Evolutionary conservation across 2,113 vertebrate genomes (phyloP).

Genomic region (Pungitius pungitius): DNA sequence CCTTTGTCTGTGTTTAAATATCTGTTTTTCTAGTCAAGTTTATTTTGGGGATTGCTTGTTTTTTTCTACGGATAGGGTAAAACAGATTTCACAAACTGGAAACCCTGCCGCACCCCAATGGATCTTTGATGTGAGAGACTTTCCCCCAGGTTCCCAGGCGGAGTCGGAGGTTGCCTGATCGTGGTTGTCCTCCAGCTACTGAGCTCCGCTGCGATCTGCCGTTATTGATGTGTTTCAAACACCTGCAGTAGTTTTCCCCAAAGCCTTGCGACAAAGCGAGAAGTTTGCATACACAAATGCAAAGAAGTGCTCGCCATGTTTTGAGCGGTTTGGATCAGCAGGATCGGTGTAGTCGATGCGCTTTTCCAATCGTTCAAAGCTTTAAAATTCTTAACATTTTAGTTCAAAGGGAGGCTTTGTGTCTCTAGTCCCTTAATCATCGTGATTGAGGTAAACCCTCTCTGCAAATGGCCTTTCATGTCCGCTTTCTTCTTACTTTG

Average conservation of each 20-base stretch:
- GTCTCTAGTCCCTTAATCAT: slow-evolving; percentile 26
- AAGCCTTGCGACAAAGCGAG: slow-evolving; percentile 53
- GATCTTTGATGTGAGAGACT: slow-evolving; percentile 64
- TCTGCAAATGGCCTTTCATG: slow-evolving; percentile 13
- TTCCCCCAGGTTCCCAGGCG: slow-evolving; percentile 56
- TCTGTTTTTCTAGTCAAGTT: slow-evolving; percentile 60
- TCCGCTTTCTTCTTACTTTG: slow-evolving; percentile 27
- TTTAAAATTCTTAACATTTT: slow-evolving; percentile 5
- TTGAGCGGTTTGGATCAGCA: slow-evolving; percentile 30
- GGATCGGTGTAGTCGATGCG: background rate
- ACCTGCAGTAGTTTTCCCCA: slow-evolving; percentile 63
- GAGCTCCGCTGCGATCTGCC: slow-evolving; percentile 65
- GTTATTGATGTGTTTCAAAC: slow-evolving; percentile 68
- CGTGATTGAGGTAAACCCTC: slow-evolving; percentile 22
- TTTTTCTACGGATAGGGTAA: slow-evolving; percentile 30
- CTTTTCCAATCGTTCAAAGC: slow-evolving; percentile 14
- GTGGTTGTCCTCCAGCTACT: slow-evolving; percentile 63
- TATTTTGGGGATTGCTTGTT: slow-evolving; percentile 34
- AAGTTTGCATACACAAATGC: slow-evolving; percentile 37
- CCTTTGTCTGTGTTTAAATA: slow-evolving; percentile 62
- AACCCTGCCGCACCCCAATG: slow-evolving; percentile 51
- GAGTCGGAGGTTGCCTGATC: slow-evolving; percentile 62
- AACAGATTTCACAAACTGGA: slow-evolving; percentile 55
- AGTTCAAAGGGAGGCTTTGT: slow-evolving; percentile 7
- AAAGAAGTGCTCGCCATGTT: slow-evolving; percentile 29